Percentiles rank a stretch among this genome's conserved stretches.
phyloP scores from a whole-genome alignment of 2,113 vertebrate species.

The Eulacestoma nigropectus region DNA sequence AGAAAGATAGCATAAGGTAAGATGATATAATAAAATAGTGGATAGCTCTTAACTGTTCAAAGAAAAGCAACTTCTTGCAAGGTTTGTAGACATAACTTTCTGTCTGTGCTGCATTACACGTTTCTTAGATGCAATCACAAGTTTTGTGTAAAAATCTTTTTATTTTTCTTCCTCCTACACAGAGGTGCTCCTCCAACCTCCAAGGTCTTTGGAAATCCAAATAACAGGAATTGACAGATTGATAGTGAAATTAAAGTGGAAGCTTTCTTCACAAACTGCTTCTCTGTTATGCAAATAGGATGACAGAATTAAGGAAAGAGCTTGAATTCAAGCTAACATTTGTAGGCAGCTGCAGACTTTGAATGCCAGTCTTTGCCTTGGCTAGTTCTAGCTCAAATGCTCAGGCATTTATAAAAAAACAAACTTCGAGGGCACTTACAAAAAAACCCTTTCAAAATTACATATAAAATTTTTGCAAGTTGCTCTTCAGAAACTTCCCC shows the following conservation, averaged over 20 bases:
- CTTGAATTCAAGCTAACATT: background rate
- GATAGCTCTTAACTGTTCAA: background rate
- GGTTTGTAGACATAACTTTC: background rate
- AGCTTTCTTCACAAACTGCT: background rate
- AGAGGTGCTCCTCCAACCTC: rapidly evolving
- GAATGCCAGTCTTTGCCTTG: background rate
- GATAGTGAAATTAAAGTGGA: background rate
- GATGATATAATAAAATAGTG: background rate
- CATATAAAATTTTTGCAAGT: background rate
- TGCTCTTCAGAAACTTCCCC: background rate
- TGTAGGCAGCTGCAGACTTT: background rate
- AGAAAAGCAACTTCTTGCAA: background rate
- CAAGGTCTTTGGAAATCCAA: background rate
- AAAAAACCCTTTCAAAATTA: background rate
- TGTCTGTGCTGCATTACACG: background rate
- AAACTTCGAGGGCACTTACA: background rate
- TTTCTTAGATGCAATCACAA: background rate
- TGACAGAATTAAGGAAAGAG: background rate
- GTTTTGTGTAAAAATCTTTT: background rate
- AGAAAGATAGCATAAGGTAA: background rate
- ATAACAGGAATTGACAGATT: background rate
- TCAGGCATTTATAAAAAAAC: background rate
- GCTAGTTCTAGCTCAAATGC: background rate
- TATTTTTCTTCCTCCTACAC: background rate
- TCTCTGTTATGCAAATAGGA: background rate